A percentile compares a stretch with the other conserved stretches of the same genome.
phyloP scores from a whole-genome alignment of 2,113 vertebrate genomes.

The Lepus timidus region DNA sequence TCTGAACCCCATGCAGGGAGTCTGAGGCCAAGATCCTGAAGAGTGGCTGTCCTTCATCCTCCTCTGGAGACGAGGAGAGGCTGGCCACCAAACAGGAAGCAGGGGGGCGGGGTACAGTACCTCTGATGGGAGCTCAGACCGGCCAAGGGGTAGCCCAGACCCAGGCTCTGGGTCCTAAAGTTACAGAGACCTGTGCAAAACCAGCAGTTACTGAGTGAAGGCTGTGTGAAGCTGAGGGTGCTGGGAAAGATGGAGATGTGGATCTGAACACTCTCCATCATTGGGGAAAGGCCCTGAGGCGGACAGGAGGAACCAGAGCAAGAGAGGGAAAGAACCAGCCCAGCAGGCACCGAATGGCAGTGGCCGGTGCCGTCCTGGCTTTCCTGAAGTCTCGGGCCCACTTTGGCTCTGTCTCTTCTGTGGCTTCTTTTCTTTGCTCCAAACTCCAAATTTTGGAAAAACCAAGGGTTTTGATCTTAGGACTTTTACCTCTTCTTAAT shows the following conservation, averaged over 20 bases:
- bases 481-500: not conserved
- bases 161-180: not conserved
- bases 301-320: not conserved
- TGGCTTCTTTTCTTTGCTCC: not conserved
- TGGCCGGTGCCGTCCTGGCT: not conserved
- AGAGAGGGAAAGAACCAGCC: not conserved
- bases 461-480: constrained; percentile 13
- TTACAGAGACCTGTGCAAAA: constrained; percentile 1
- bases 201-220: not conserved
- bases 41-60: not conserved
- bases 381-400: not conserved
- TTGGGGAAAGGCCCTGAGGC: not conserved
- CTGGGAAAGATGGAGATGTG: not conserved
- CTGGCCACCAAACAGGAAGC: not conserved
- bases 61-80: not conserved
- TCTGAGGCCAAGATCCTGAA: not conserved
- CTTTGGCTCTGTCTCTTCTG: not conserved
- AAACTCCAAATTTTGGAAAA: not conserved
- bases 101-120: too few species aligned
- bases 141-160: not conserved
- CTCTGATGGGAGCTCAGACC: not conserved
- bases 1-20: not conserved
- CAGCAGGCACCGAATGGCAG: not conserved
- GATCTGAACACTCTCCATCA: not conserved
- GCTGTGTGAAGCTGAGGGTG: not conserved